Evolutionary conservation across 2,797 vertebrate genomes (phyloP).

Genomic region (Gallinago nigripennis): DNA sequence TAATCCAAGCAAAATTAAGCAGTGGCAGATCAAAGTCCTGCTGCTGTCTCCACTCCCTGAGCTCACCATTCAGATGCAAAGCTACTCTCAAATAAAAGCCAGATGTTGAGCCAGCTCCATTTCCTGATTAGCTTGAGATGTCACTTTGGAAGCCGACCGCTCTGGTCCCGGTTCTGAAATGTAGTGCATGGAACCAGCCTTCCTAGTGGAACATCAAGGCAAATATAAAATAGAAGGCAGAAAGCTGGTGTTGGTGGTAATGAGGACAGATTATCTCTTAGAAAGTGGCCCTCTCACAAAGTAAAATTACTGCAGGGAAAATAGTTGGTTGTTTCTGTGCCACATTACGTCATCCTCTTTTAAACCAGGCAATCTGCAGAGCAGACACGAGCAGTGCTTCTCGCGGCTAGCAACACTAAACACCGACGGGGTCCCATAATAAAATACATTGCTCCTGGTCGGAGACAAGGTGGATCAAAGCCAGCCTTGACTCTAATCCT

Average conservation of each 20-base stretch:
- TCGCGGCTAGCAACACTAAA: neutral
- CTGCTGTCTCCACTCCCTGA: constrained; percentile 16
- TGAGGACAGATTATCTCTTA: constrained; percentile 12
- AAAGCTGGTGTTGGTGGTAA: neutral
- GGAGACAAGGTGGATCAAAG: neutral
- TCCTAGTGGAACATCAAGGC: constrained; percentile 26
- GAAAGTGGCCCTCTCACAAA: neutral
- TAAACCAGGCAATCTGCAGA: neutral
- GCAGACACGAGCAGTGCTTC: neutral
- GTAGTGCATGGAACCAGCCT: neutral
- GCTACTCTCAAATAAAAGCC: constrained; percentile 46
- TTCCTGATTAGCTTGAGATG: constrained; percentile 57
- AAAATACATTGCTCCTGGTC: neutral
- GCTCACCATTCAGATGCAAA: constrained; percentile 45
- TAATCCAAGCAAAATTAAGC: constrained; percentile 26
- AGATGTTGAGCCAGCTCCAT: constrained; percentile 49
- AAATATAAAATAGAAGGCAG: neutral
- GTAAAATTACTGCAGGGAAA: neutral
- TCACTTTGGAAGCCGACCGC: neutral
- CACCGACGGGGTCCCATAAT: neutral
- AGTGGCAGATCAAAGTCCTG: constrained; percentile 48
- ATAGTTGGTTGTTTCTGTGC: neutral
- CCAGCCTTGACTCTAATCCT: neutral
- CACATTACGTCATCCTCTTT: neutral
- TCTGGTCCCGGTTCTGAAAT: constrained; percentile 15